Conservation (phyloP, 1,140 invertebrate genomes). For the Popillia japonica region DNA sequence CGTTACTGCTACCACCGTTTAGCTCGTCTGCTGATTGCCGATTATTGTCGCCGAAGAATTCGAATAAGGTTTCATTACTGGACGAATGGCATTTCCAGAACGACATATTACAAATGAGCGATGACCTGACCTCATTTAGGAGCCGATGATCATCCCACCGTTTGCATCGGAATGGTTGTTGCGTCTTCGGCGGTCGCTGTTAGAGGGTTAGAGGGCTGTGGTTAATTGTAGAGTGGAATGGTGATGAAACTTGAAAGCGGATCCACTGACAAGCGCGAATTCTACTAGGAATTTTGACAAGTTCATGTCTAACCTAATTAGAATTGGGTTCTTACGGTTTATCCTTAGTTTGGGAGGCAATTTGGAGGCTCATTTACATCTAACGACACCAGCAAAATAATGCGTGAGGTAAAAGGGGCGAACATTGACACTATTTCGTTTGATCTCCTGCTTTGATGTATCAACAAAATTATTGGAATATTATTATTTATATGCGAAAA, state of each 20-base stretch:
- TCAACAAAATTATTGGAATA: too few species aligned
- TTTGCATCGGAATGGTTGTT: background rate
- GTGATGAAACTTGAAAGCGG: background rate
- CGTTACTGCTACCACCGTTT: background rate
- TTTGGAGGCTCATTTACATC: too few species aligned
- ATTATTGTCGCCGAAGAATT: slow-evolving; percentile 29
- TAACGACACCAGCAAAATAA: background rate
- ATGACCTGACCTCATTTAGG: background rate
- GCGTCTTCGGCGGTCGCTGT: background rate
- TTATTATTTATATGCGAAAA: too few species aligned
- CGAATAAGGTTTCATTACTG: slow-evolving; percentile 26
- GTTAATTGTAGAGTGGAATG: background rate
- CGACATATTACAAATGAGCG: slow-evolving; percentile 14
- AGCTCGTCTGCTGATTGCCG: too few species aligned
- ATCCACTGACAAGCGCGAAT: background rate
- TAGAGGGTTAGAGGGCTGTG: background rate
- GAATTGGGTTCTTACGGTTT: too few species aligned
- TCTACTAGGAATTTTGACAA: slow-evolving; percentile 24
- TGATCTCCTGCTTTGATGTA: too few species aligned
- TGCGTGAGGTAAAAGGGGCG: too few species aligned
- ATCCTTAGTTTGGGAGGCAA: too few species aligned
- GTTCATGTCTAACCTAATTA: background rate
- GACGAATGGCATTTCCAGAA: slow-evolving; percentile 33
- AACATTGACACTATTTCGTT: too few species aligned
- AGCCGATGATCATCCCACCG: background rate